Evolutionary conservation across 2,888 invertebrate genomes (phyloP).

Genomic region (Gibbula magus): DNA sequence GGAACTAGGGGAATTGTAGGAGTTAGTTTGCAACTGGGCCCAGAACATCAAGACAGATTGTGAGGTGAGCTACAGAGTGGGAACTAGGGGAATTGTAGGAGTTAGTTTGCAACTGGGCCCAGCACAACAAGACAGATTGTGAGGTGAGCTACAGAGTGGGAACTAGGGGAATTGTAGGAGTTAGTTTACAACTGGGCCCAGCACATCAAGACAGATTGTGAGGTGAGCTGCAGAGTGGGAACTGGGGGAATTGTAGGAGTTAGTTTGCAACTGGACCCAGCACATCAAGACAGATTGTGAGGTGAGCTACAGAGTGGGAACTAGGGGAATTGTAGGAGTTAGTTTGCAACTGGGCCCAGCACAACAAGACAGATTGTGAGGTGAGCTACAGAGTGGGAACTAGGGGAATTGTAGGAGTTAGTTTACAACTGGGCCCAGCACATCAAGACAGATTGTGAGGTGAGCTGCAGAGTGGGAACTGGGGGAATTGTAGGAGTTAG

Average conservation of each 20-base stretch:
- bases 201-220: conserved; percentile 87
- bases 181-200: conserved; percentile 78
- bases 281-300: conserved; percentile 87
- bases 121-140: conserved; percentile 87
- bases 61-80: conserved; percentile 74
- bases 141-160: conserved; percentile 74
- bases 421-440: conserved; percentile 82
- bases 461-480: conserved; percentile 56
- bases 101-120: conserved; percentile 78
- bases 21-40: conserved; percentile 78
- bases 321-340: not conserved
- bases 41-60: conserved; percentile 87
- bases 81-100: not conserved
- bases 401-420: not conserved
- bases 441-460: conserved; percentile 85
- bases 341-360: conserved; percentile 81
- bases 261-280: conserved; percentile 79
- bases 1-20: not conserved
- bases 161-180: not conserved
- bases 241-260: not conserved
- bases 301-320: conserved; percentile 69
- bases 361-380: conserved; percentile 86
- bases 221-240: conserved; percentile 73
- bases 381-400: conserved; percentile 68
- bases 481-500: not conserved